Evolutionary conservation across 2,113 vertebrate genomes (phyloP).

Genomic region (Pyrgilauda ruficollis): DNA sequence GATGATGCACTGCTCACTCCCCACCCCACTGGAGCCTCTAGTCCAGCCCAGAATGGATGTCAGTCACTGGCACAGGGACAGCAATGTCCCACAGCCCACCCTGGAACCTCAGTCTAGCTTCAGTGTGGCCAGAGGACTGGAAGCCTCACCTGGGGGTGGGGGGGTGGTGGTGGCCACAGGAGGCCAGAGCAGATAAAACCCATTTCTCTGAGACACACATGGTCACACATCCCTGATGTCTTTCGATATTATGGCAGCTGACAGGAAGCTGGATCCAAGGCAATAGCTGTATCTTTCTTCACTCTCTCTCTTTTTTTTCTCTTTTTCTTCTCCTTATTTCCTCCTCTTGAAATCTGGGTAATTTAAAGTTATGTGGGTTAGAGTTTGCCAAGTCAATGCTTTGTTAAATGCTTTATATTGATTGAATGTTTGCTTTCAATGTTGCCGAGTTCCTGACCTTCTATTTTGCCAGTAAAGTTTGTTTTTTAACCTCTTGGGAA

Average conservation of each 20-base stretch:
- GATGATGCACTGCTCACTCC: background rate
- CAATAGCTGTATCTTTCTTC: background rate
- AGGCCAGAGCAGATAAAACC: background rate
- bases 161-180: background rate
- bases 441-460: background rate
- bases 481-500: background rate
- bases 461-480: background rate
- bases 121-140: background rate
- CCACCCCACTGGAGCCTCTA: background rate
- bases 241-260: background rate
- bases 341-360: background rate
- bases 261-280: background rate
- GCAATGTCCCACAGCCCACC: background rate
- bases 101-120: background rate
- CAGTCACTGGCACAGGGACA: background rate
- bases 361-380: background rate
- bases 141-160: background rate
- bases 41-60: background rate
- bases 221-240: background rate
- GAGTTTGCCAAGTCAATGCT: background rate
- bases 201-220: background rate
- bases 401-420: background rate
- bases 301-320: background rate
- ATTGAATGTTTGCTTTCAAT: background rate
- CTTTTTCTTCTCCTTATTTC: background rate